Evolutionary conservation across 53 echinoderm and acorn worm species (phyloP), one percentile per base, ranked within the genome.

Genomic region (Paracentrotus lividus): DNA sequence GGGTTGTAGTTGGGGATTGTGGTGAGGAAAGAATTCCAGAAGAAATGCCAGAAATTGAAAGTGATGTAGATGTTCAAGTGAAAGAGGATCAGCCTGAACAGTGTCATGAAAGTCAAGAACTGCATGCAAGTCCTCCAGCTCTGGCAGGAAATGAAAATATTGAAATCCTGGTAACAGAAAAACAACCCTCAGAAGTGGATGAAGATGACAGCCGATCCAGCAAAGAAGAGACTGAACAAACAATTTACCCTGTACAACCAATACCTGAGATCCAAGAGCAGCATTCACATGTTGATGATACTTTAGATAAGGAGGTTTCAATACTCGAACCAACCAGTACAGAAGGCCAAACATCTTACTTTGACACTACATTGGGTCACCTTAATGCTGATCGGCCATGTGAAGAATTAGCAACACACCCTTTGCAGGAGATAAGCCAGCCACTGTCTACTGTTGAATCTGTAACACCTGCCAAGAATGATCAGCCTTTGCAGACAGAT

Each of bases 401-500:
- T 52, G 15, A 12, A 52, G 3, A 52, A 52, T 0, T 52, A 15
- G 52, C 52, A 52, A 52, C 9, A 52, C 1, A 52, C 1, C 9
- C 15, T 1, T 15, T n/a, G n/a, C n/a, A n/a, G n/a, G n/a, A n/a
- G n/a, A n/a, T 52, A 12, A 52, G 52, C 52, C 52, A 52, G 9
- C 52, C 52, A 52, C 10, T 52, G 52, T 52, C 52, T 12, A 12
- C 52, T 12, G 52, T n/a, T n/a, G 64, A 64, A 8, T 32, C 33
- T 67, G 67, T 8, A 40, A 31, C 67, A 67, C 27, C 29, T 67
- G 27, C 67, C 4, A 4, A 8, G 3, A 67, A 32, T 4, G 27
- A 81, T n/a, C 81, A 81, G 44, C 81, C 49, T 47, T 72, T 40
- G 72, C 72, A 72, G 38, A 72, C 36, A 18, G 72, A 72, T 0